phyloP scores from a whole-genome alignment of 2,797 vertebrate genomes.

The Lagodon rhomboides region DNA sequence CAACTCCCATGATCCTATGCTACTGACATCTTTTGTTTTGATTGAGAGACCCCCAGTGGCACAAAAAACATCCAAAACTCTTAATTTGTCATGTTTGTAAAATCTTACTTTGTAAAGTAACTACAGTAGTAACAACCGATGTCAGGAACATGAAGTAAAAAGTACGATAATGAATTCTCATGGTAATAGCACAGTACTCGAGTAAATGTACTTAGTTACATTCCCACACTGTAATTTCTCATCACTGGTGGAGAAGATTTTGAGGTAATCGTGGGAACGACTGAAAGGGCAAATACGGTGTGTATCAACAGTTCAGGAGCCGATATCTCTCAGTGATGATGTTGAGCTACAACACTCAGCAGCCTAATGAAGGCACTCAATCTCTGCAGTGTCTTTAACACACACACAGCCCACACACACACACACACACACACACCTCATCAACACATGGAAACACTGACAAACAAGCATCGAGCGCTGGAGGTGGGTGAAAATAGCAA shows the following conservation, averaged over 20 bases:
- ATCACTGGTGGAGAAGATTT: not conserved
- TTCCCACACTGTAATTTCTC: not conserved
- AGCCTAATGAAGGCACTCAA: slow-evolving; percentile 5
- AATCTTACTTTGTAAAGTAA: not conserved
- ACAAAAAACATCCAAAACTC: not conserved
- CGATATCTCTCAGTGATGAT: not conserved
- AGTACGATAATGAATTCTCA: not conserved
- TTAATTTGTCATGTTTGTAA: not conserved
- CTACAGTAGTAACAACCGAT: too few species aligned
- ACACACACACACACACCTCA: slow-evolving; percentile 16
- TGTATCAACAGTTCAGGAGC: not conserved
- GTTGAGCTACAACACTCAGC: slow-evolving; percentile 4
- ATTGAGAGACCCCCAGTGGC: too few species aligned
- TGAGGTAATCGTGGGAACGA: not conserved
- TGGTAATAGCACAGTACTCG: not conserved
- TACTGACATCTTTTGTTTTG: too few species aligned
- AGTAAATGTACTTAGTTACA: not conserved
- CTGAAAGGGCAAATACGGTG: not conserved
- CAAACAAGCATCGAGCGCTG: slow-evolving; percentile 9
- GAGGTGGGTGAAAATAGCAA: slow-evolving; percentile 38
- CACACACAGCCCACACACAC: slow-evolving; percentile 1
- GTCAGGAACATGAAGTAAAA: not conserved
- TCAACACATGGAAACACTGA: slow-evolving; percentile 2
- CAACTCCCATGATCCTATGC: too few species aligned
- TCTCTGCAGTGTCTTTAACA: slow-evolving; percentile 19